Conservation (phyloP, 1,140 invertebrate species). For the Agrypnia vestita region DNA sequence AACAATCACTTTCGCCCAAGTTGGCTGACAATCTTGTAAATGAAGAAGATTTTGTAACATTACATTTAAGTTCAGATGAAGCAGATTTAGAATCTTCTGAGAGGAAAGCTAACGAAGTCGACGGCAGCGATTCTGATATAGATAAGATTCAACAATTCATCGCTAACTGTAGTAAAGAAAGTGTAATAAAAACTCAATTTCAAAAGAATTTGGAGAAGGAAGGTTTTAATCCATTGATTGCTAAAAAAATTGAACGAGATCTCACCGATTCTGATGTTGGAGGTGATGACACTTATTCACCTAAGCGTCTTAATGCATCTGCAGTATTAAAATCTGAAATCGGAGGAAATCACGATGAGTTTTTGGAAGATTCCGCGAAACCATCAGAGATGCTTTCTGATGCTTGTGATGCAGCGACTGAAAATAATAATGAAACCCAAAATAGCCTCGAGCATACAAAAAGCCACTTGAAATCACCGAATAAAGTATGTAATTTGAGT, state of each 20-base stretch:
- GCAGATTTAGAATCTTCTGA: conserved; percentile 23
- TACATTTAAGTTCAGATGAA: conserved; percentile 50
- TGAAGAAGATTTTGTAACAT: conserved; percentile 41
- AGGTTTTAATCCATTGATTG: conserved; percentile 35
- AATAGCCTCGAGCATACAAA: no score
- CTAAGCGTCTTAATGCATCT: not conserved
- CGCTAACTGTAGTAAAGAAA: conserved; percentile 4
- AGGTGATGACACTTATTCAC: conserved; percentile 11
- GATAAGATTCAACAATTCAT: conserved; percentile 34
- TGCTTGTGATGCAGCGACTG: no score
- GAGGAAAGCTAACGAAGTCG: not conserved
- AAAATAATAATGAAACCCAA: no score
- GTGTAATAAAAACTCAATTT: conserved; percentile 37
- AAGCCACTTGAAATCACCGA: no score
- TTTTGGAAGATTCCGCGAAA: no score
- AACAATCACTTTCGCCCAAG: conserved; percentile 7
- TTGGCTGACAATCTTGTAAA: not conserved
- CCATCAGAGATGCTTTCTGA: no score
- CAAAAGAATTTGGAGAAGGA: conserved; percentile 55
- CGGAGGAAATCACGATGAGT: not conserved
- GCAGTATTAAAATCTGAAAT: not conserved
- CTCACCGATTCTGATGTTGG: conserved; percentile 26
- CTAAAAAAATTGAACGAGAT: conserved; percentile 45
- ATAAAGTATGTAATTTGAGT: no score
- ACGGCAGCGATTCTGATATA: conserved; percentile 4